Evolutionary conservation across 2,888 invertebrate species (phyloP), one percentile per base, ranked within the genome.

Genomic region (Cantharis rufa): DNA sequence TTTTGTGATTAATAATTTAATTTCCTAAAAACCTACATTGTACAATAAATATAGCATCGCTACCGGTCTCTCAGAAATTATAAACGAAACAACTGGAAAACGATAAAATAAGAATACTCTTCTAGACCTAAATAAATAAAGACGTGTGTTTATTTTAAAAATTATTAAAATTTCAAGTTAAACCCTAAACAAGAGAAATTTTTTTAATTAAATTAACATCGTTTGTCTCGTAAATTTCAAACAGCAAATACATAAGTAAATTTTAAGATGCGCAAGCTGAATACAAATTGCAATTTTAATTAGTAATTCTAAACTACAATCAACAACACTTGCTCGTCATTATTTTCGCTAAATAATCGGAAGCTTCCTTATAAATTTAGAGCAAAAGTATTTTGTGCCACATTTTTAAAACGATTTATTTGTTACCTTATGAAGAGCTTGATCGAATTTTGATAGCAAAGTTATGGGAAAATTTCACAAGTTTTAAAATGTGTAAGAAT

Each of bases 381-480:
- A 48, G n/a, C 1, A n/a, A n/a, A n/a, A n/a, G 13, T 48, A 77
- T 79, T 75, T 73, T 74, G 69, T 73, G 73, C 62, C 69, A 16
- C 18, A 73, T 69, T 70, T 74, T 70, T 74, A 74, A 74, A 74
- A 70, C 74, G 74, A 74, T 74, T 74, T 74, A 74, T 74, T 74
- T 74, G 74, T 74, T 69, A 70, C 48, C 74, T 61, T 70, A 74
- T 70, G 69, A 74, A 68, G 70, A 70, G 61, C 71, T 75, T 75
- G 75, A 75, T 71, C 75, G 75, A 71, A 75, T 71, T 75, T 75
- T 75, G 75, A 75, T 75, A 71, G 75, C 71, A n/a, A 75, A 75
- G 75, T 75, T 75, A 75, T 71, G 61, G 27, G 28, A 21, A 62
- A 62, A 75, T 71, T 75, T 71, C 71, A 66, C 66, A 62, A 75